Conservation (phyloP, 1,140 invertebrate genomes). For the Dendrolimus kikuchii region DNA sequence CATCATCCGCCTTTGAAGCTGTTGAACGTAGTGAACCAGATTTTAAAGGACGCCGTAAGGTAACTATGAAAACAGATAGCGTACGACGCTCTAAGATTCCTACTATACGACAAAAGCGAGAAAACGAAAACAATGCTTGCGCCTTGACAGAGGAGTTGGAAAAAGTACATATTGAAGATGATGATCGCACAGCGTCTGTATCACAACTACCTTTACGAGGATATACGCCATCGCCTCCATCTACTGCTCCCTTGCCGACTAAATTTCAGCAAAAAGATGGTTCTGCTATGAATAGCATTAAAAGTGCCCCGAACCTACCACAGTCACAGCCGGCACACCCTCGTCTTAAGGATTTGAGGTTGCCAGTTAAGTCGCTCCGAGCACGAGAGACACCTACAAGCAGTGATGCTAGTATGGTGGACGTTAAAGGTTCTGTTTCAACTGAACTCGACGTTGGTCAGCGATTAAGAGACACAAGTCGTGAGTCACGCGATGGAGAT, state of each 20-base stretch:
- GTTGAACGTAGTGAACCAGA: conserved; percentile 58
- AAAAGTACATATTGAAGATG: conserved; percentile 75
- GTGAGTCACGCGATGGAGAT: conserved; percentile 72
- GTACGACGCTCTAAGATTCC: conserved; percentile 75
- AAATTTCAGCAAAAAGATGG: conserved; percentile 84
- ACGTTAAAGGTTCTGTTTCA: conserved; percentile 55
- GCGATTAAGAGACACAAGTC: conserved; percentile 63
- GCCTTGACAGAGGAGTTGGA: conserved; percentile 75
- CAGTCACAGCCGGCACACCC: conserved; percentile 78
- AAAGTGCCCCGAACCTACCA: conserved; percentile 83
- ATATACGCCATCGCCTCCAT: conserved; percentile 84
- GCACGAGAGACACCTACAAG: conserved; percentile 75
- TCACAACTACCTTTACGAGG: conserved; percentile 73
- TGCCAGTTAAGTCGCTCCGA: conserved; percentile 76
- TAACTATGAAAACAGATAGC: conserved; percentile 66
- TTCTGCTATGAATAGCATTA: conserved; percentile 82
- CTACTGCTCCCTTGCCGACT: conserved; percentile 83
- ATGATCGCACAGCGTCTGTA: conserved; percentile 62
- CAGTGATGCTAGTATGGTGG: conserved; percentile 76
- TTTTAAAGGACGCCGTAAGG: conserved; percentile 63
- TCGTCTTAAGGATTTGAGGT: conserved; percentile 78
- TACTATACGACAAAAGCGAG: conserved; percentile 71
- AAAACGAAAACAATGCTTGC: conserved; percentile 72
- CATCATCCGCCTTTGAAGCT: conserved; percentile 65
- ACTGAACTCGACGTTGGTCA: conserved; percentile 64